Base-by-base conservation (phyloP, 1,140 invertebrate species). In the Euwallacea fornicatus region DNA sequence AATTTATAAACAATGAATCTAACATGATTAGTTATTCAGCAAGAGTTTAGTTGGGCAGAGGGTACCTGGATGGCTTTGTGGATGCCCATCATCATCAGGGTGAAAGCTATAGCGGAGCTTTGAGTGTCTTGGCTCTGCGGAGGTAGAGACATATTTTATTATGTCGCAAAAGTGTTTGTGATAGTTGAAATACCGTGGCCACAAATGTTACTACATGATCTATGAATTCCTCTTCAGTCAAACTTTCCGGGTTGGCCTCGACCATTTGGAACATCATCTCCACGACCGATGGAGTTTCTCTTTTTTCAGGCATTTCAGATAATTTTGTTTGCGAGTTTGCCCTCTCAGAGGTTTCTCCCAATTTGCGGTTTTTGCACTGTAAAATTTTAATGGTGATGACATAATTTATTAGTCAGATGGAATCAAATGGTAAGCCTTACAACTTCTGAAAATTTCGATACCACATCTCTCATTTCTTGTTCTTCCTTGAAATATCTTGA, bases 121-220 rank as follows among this genome's bases (percentile, higher is more conserved):
- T 68, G 43, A 7, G 76, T 75, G 61, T 77, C 76, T 76, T 77
- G 71, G 68, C 61, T 62, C 76, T 77, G 55, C 4, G 21, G 21
- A 33, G 4, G 4, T 33, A 33, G 21, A 33, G 21, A 33, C 21
- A 33, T 4, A 33, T 33, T 33, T 33, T 33, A 33, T 33, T 33
- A 33, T 33, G 21, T 33, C 4, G 21, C 21, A 33, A 50, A 50
- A 7, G 2, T 16, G n/a, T 43, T 58, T 67, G 8, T 13, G 46
- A 53, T 46, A 33, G 16, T 21, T 53, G 50, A 53, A 15, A n/a
- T 73, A 76, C 75, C 6, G 75, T 73, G 6, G 73, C 58, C 43
- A 69, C 69, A 41, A 76, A 68, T 0, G 75, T 76, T 10, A 56
- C 42, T 11, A 75, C 43, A 66, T 76, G 73, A 63, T 76, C 16